phyloP scores from a whole-genome alignment of 2,113 vertebrate species.

The Anolis sagrei region DNA sequence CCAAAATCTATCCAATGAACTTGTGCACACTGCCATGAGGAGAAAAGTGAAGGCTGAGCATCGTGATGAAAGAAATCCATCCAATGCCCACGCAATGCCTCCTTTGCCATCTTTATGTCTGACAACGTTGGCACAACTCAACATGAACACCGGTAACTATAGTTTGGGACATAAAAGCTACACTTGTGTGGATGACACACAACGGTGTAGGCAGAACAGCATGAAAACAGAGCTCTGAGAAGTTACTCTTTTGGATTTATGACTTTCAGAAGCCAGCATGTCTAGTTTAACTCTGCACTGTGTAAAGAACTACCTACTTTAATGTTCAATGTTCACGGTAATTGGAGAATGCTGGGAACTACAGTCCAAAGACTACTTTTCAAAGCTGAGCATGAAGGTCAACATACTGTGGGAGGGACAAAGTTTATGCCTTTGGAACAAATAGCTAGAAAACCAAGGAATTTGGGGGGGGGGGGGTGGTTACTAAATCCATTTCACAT shows the following conservation, averaged over 20 bases:
- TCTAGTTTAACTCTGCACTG: too few relatives aligned
- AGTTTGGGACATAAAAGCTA: not conserved
- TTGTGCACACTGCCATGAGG: not conserved
- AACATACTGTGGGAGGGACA: too few relatives aligned
- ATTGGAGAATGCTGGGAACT: too few relatives aligned
- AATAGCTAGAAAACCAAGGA: too few relatives aligned
- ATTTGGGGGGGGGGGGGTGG: too few relatives aligned
- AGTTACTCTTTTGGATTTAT: too few relatives aligned
- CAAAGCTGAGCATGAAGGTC: too few relatives aligned
- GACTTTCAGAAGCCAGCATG: too few relatives aligned
- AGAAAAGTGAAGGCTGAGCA: not conserved
- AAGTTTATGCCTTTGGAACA: not conserved
- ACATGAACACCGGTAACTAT: not conserved
- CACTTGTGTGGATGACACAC: not conserved
- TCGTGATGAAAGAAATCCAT: not conserved
- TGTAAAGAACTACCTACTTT: too few relatives aligned
- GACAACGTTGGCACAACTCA: not conserved
- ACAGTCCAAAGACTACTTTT: too few relatives aligned
- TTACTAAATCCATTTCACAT: constrained; percentile 25
- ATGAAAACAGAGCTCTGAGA: too few relatives aligned
- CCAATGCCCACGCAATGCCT: not conserved
- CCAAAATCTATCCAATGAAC: not conserved
- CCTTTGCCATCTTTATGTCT: not conserved
- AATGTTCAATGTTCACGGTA: too few relatives aligned
- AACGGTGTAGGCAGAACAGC: not conserved